A percentile compares a stretch with the other conserved stretches of the same genome.
phyloP scores from a whole-genome alignment of 2,797 vertebrate genomes.

The Tauraco hartlaubi region DNA sequence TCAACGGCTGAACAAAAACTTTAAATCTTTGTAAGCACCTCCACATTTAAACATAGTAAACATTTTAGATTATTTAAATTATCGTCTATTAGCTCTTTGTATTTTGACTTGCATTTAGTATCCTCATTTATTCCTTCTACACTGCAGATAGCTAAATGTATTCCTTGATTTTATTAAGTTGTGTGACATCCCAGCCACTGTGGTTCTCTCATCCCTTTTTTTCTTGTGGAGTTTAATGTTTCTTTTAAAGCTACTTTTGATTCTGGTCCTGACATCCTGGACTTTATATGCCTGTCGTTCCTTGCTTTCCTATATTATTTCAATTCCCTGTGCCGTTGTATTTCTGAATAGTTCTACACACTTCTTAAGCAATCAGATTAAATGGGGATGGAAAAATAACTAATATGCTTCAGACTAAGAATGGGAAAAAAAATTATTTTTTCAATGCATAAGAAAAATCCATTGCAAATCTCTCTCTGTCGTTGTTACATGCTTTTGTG shows the following conservation, averaged over 20 bases:
- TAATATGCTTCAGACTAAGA: not conserved
- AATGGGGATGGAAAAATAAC: not conserved
- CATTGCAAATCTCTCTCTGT: not conserved
- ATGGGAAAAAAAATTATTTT: not conserved
- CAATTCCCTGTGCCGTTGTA: not conserved
- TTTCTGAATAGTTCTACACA: not conserved
- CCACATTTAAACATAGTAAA: not conserved
- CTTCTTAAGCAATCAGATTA: not conserved
- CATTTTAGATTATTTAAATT: slow-evolving; percentile 2
- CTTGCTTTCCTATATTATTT: not conserved
- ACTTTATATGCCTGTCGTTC: not conserved
- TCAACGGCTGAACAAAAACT: not conserved
- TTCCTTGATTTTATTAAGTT: not conserved
- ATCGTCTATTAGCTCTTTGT: not conserved
- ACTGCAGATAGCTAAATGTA: not conserved
- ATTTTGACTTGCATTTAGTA: not conserved
- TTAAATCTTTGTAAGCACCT: not conserved
- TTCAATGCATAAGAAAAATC: not conserved
- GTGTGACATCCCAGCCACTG: not conserved
- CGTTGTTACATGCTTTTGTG: not conserved
- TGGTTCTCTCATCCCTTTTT: not conserved
- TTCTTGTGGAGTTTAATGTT: not conserved
- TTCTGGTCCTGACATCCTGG: not conserved
- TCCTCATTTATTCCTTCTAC: slow-evolving; percentile 23
- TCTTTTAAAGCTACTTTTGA: not conserved